These are phyloP conservation scores for Hestina assimilis DNA, from an alignment of 1,140 invertebrate genomes.

Conservation along the genomic window DNA sequence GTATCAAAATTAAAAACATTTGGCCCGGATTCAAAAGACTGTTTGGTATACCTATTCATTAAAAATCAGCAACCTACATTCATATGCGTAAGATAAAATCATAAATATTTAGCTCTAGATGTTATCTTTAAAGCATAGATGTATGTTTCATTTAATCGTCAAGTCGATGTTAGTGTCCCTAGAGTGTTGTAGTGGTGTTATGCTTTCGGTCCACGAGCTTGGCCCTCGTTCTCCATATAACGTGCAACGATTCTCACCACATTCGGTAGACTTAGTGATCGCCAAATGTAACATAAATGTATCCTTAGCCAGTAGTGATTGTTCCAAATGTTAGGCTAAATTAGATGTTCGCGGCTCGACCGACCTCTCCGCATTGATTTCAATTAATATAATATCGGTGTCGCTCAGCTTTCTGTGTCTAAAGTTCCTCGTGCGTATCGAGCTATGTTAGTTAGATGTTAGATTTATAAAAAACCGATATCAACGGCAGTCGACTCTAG, in stretches of 20 bases:
- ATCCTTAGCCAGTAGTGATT: constrained; percentile 75
- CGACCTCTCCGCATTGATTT: constrained; percentile 45
- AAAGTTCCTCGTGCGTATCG: constrained; percentile 28
- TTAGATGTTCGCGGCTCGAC: constrained; percentile 57
- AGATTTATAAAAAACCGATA: constrained; percentile 1
- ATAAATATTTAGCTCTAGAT: constrained; percentile 60
- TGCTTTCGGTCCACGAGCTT: constrained; percentile 39
- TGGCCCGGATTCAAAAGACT: constrained; percentile 77
- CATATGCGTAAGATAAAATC: constrained; percentile 54
- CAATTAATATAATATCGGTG: constrained; percentile 26
- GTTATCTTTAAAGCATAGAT: constrained; percentile 51
- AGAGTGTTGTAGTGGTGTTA: constrained; percentile 52
- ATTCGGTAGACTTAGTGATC: constrained; percentile 70
- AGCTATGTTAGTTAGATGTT: constrained; percentile 18
- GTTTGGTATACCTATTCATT: constrained; percentile 77
- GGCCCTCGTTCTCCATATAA: constrained; percentile 36
- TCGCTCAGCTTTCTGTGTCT: constrained; percentile 37
- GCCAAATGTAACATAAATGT: constrained; percentile 76
- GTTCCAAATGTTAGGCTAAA: constrained; percentile 76
- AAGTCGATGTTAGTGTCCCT: constrained; percentile 61
- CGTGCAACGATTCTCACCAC: constrained; percentile 49
- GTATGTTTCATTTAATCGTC: constrained; percentile 54
- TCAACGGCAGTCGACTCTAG: background rate
- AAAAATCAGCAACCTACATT: constrained; percentile 56
- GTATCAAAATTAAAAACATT: constrained; percentile 76